Conservation (phyloP, 2,113 vertebrate genomes). For the Loxodonta africana region DNA sequence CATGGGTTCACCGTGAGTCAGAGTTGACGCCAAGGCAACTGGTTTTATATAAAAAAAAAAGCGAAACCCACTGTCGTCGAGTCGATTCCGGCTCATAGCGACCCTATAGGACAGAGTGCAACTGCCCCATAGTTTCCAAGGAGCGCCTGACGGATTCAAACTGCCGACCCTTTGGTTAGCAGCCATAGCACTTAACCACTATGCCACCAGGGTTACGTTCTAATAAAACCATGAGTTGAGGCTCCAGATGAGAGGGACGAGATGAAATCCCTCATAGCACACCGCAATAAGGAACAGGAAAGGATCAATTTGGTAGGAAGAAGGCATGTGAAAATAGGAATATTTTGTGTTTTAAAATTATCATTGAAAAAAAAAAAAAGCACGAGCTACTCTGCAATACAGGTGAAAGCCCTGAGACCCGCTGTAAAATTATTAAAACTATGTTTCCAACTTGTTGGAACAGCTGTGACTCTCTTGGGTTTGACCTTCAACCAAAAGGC, state of each 20-base stretch:
- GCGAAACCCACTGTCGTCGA: too few relatives aligned
- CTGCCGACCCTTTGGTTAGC: too few relatives aligned
- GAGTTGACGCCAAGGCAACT: neutral
- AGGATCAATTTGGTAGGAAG: neutral
- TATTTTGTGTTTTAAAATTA: neutral
- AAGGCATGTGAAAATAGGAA: rapidly evolving
- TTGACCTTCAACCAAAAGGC: neutral
- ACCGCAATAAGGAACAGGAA: neutral
- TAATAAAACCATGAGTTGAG: neutral
- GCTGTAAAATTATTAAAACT: neutral
- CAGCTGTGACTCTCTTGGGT: neutral
- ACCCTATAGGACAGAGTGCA: too few relatives aligned
- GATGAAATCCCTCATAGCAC: neutral
- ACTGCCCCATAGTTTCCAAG: too few relatives aligned
- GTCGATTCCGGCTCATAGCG: too few relatives aligned
- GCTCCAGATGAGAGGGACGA: rapidly evolving
- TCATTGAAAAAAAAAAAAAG: neutral
- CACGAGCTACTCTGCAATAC: neutral
- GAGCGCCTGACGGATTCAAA: too few relatives aligned
- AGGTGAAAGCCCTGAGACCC: neutral
- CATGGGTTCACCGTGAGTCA: neutral
- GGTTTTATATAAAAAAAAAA: too few relatives aligned
- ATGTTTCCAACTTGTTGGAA: neutral
- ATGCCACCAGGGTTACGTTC: neutral
- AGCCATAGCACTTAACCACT: too few relatives aligned